Percentiles rank a stretch among this genome's conserved stretches.
These are phyloP conservation scores for Balaeniceps rex DNA, from an alignment of 2,113 vertebrate species.

Conservation along the genomic window DNA sequence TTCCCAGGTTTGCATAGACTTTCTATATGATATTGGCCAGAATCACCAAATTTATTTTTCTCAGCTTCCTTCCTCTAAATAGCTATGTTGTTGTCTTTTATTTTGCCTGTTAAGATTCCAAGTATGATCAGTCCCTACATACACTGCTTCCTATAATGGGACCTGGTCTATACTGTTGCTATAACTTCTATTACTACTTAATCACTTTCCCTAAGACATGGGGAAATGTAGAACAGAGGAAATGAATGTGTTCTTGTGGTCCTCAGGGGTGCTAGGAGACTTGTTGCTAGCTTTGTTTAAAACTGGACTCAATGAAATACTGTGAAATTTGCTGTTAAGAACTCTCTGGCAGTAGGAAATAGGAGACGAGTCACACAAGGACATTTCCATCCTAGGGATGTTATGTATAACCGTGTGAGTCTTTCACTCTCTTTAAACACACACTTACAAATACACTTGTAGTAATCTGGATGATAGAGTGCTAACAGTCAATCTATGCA, in stretches of 20 bases:
- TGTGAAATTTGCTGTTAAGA: neutral
- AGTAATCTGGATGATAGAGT: neutral
- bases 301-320: neutral
- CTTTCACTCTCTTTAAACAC: neutral
- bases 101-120: neutral
- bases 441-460: neutral
- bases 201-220: neutral
- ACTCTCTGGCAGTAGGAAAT: neutral
- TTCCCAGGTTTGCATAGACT: neutral
- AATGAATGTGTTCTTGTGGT: neutral
- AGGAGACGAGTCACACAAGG: neutral
- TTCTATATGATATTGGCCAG: neutral
- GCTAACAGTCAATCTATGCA: neutral
- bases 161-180: neutral
- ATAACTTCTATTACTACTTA: neutral
- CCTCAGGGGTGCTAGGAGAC: neutral
- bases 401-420: neutral
- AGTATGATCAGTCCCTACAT: neutral
- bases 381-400: neutral
- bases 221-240: neutral
- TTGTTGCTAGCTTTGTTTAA: neutral
- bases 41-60: neutral
- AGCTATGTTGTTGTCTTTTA: neutral
- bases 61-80: neutral
- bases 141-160: neutral